phyloP scores from a whole-genome alignment of 1,140 invertebrate species.

The Nylanderia fulva region DNA sequence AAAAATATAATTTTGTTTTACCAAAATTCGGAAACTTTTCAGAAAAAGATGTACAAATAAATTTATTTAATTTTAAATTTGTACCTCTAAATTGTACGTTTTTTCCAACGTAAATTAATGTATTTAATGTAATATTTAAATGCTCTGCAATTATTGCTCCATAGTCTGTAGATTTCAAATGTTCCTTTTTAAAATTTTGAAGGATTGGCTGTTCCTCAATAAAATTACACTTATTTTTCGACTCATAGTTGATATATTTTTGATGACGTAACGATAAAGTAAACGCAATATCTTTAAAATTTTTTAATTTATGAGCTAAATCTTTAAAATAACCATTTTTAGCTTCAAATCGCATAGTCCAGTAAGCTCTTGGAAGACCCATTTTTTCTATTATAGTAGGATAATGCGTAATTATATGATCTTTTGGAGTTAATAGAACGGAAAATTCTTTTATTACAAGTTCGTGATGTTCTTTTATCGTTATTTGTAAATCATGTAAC shows the following conservation, averaged over 20 bases:
- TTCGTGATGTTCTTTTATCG: not conserved
- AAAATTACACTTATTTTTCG: not conserved
- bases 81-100: too few relatives aligned
- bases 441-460: not conserved
- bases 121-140: too few relatives aligned
- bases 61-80: too few relatives aligned
- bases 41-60: too few relatives aligned
- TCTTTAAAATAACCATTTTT: conserved; percentile 17
- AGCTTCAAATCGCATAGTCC: not conserved
- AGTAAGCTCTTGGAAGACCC: not conserved
- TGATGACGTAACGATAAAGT: not conserved
- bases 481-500: not conserved
- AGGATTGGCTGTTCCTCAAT: not conserved
- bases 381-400: not conserved
- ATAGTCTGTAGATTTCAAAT: too few relatives aligned
- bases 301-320: conserved; percentile 30
- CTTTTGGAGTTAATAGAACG: not conserved
- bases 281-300: conserved; percentile 30
- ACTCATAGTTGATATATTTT: not conserved
- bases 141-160: too few relatives aligned
- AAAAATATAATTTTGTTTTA: not conserved
- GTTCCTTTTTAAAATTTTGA: not conserved
- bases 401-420: conserved; percentile 15
- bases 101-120: too few relatives aligned
- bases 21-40: too few relatives aligned